These are phyloP conservation scores for Sinopyrophorus schimmeli DNA, from an alignment of 2,888 invertebrate genomes.

Conservation along the genomic window DNA sequence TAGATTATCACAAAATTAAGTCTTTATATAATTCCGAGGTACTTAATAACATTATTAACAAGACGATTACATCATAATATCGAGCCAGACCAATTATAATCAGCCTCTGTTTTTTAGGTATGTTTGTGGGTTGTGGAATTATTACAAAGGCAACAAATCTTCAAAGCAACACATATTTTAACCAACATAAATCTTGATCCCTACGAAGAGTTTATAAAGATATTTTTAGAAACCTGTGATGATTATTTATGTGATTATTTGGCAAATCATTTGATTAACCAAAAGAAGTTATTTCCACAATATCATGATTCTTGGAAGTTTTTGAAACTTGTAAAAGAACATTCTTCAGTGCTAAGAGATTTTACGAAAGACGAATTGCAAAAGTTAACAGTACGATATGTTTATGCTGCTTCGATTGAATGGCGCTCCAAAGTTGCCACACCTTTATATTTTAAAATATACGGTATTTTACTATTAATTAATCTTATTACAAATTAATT, in stretches of 20 bases:
- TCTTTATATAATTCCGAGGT: too few relatives aligned
- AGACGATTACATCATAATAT: too few relatives aligned
- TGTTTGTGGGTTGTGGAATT: conserved; percentile 67
- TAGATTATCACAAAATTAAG: too few relatives aligned
- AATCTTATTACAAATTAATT: background rate
- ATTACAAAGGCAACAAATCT: conserved; percentile 64
- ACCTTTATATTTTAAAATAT: conserved; percentile 61
- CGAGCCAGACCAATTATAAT: too few relatives aligned
- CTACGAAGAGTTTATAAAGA: conserved; percentile 59
- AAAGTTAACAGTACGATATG: conserved; percentile 57
- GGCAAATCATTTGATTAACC: conserved; percentile 65
- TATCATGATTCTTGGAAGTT: conserved; percentile 54
- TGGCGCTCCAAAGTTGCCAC: conserved; percentile 64
- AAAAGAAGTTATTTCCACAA: conserved; percentile 49
- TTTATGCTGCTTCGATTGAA: conserved; percentile 53
- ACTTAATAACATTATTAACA: too few relatives aligned
- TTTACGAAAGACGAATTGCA: conserved; percentile 46
- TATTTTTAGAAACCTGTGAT: conserved; percentile 64
- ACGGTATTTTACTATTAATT: conserved; percentile 36
- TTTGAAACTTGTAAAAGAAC: conserved; percentile 47
- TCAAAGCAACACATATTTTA: conserved; percentile 66
- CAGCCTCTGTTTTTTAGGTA: conserved; percentile 57
- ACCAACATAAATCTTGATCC: conserved; percentile 66
- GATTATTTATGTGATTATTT: conserved; percentile 67
- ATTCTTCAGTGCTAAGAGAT: conserved; percentile 14